Conservation (phyloP, 2,797 vertebrate genomes). For the Anabas testudineus region DNA sequence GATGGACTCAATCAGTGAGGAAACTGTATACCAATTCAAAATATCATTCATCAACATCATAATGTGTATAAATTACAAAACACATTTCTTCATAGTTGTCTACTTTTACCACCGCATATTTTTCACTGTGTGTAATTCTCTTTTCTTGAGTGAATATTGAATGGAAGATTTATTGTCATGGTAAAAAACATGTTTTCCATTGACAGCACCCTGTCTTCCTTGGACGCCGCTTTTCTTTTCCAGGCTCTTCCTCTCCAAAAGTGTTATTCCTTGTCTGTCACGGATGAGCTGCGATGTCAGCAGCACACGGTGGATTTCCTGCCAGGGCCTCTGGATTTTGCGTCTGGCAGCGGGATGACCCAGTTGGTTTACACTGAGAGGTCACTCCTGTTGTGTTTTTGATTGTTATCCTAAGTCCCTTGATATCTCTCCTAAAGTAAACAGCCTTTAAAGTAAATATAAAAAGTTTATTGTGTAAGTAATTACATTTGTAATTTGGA, state of each 20-base stretch:
- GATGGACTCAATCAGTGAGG: constrained; percentile 16
- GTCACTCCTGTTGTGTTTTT: constrained; percentile 75
- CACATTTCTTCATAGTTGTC: neutral
- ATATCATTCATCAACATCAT: constrained; percentile 21
- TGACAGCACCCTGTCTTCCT: constrained; percentile 48
- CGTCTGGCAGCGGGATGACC: constrained; percentile 72
- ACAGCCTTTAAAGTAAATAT: constrained; percentile 60
- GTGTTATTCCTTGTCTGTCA: constrained; percentile 77
- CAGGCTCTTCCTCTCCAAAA: constrained; percentile 56
- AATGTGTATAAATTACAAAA: constrained; percentile 14
- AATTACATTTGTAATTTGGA: constrained; percentile 66
- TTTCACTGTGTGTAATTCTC: constrained; percentile 14
- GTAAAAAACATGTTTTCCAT: constrained; percentile 37
- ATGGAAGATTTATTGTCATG: constrained; percentile 45
- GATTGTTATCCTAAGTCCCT: constrained; percentile 74
- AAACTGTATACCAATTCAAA: constrained; percentile 26
- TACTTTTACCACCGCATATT: neutral
- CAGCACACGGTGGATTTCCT: constrained; percentile 71
- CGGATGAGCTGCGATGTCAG: constrained; percentile 73
- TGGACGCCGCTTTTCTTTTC: constrained; percentile 13
- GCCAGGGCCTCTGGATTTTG: constrained; percentile 69
- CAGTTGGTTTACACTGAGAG: constrained; percentile 66
- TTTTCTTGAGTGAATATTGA: constrained; percentile 36
- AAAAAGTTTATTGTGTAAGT: constrained; percentile 68
- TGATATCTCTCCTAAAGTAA: constrained; percentile 61